Base-by-base conservation (phyloP, 2,113 vertebrate species). In the Scalopus aquaticus region DNA sequence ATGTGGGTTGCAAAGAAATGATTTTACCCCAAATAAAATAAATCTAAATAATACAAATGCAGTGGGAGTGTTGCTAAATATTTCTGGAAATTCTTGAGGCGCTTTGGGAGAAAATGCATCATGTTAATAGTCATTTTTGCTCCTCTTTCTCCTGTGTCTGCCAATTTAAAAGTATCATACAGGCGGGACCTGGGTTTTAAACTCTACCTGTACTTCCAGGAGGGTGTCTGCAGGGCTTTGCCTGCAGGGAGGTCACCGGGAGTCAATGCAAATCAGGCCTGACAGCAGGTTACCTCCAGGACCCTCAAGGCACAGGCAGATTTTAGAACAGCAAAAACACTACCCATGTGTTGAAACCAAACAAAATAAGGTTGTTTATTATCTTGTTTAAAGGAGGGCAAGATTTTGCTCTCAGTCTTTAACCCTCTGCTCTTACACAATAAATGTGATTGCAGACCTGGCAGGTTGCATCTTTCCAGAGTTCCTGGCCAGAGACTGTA, bases 1-100 rank as follows among this genome's bases (percentile, higher is more conserved):
- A 44, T 88, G 89, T 97, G 89, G 95, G 72, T 97, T 94, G 94
- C 97, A 97, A 97, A 97, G 95, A 97, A 98, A 95, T 3, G 9
- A 90, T 74, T 96, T 95, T 94, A 77, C 77, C 88, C 94, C 97
- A 97, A 97, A 92, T 73, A 60, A 84, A 94, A 39, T 30, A 51
- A 81, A 83, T 73, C 94, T 97, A 96, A 17, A 49, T 97, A 97
- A 96, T 91, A 97, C 77, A 83, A 96, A 95, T 92, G 93, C 44
- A 51, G 82, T 96, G 88, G 96, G 96, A 98, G 95, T 92, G 81
- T 87, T 86, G 88, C 92, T 96, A 93, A 87, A 82, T 1, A 4
- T 92, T 97, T 85, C 78, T 64, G 0, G 15, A 94, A 88, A 92
- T 92, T 95, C 97, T 97, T 90, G 76, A 96, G 84, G 93, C 44